A percentile compares a stretch with the other conserved stretches of the same genome.
phyloP scores from a whole-genome alignment of 1,140 invertebrate genomes.

The Pectinophora gossypiella region DNA sequence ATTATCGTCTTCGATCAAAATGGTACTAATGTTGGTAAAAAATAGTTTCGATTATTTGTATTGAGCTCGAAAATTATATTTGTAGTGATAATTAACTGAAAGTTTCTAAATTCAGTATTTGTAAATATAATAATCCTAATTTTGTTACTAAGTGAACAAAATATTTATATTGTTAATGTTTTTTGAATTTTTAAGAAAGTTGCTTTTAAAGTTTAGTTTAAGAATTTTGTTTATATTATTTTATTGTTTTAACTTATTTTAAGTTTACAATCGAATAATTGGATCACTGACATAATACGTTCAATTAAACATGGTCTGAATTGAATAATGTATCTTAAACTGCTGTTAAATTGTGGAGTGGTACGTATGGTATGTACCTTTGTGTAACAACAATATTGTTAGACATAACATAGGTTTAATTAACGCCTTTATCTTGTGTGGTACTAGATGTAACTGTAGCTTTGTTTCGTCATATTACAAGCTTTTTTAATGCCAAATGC shows the following conservation, averaged over 20 bases:
- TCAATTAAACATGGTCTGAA: not conserved
- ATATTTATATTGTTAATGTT: slow-evolving; percentile 14
- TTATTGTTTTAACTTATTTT: not conserved
- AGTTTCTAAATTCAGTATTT: slow-evolving; percentile 1
- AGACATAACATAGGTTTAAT: not conserved
- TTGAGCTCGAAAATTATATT: no score
- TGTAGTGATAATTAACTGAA: no score
- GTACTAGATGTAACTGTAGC: slow-evolving; percentile 2
- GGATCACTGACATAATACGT: not conserved
- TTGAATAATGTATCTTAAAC: no score
- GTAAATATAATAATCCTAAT: slow-evolving; percentile 3
- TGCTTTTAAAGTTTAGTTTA: slow-evolving; percentile 13
- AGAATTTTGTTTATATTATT: slow-evolving; percentile 16
- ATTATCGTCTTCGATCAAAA: no score
- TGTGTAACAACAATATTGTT: not conserved
- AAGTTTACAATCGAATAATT: not conserved
- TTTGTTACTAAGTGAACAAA: slow-evolving; percentile 13
- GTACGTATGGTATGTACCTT: no score
- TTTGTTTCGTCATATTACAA: slow-evolving; percentile 15
- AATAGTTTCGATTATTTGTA: no score
- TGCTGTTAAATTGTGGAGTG: no score
- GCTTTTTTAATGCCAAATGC: slow-evolving; percentile 38
- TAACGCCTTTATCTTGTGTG: slow-evolving; percentile 7
- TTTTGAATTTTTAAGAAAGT: not conserved
- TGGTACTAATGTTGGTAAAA: no score